Conservation (phyloP, 2,888 invertebrate genomes). For the Cabera pusaria region DNA sequence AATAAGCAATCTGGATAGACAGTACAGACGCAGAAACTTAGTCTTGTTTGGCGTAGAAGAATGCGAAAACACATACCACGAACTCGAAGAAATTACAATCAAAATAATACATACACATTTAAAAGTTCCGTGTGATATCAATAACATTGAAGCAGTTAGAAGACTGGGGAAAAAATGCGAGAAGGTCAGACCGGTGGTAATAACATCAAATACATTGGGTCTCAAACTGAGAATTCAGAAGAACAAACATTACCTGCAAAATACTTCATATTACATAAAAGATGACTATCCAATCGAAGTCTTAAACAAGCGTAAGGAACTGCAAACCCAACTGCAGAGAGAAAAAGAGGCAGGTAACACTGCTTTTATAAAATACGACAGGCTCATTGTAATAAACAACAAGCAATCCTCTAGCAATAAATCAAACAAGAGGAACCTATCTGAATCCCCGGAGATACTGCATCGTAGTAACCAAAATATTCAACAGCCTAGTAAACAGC, state of each 20-base stretch:
- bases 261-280: constrained; percentile 16
- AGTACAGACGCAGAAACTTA: neutral
- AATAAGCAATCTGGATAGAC: neutral
- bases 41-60: constrained; percentile 1
- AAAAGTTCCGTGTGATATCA: neutral
- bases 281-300: constrained; percentile 26
- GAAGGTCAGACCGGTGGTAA: constrained; percentile 7
- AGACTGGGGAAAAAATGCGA: constrained; percentile 8
- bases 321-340: constrained; percentile 2
- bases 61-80: constrained; percentile 1
- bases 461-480: neutral
- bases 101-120: constrained; percentile 1
- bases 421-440: neutral
- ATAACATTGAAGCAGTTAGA: constrained; percentile 4
- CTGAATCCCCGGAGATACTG: constrained; percentile 1
- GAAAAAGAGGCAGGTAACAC: constrained; percentile 5
- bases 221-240: constrained; percentile 3
- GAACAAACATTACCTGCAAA: neutral
- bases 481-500: constrained; percentile 1
- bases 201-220: constrained; percentile 2
- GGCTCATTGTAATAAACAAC: neutral
- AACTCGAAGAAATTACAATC: neutral
- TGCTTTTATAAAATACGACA: constrained; percentile 7
- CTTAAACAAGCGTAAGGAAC: constrained; percentile 24
- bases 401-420: neutral